A percentile compares a stretch with the other conserved stretches of the same genome.
Evolutionary conservation across 2,113 vertebrate genomes (phyloP).

Genomic region (Macroglossus sobrinus): DNA sequence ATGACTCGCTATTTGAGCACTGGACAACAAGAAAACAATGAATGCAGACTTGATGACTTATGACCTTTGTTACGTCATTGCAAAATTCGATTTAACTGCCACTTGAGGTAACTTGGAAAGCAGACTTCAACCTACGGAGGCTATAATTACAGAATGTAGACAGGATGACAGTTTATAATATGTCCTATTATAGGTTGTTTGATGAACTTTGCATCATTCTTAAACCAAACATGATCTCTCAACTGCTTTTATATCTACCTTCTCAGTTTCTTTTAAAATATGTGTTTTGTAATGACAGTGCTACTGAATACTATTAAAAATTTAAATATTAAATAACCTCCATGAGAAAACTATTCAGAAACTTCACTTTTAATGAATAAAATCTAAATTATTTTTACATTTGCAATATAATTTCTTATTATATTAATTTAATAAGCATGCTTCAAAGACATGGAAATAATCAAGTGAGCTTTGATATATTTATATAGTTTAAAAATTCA

Average conservation of each 20-base stretch:
- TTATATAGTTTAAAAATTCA: background rate
- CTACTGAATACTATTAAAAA: background rate
- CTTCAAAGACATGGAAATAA: background rate
- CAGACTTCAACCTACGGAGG: background rate
- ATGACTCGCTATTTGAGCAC: background rate
- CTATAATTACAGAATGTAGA: background rate
- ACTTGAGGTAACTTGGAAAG: background rate
- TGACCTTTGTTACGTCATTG: background rate
- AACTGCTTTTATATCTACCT: conserved; percentile 65
- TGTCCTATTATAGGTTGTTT: background rate
- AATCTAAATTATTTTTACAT: background rate
- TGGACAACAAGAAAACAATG: background rate
- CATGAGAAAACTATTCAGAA: background rate
- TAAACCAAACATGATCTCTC: conserved; percentile 48
- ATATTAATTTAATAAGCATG: background rate
- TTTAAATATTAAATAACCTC: background rate
- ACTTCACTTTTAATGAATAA: background rate
- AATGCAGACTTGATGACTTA: background rate
- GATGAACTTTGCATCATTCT: conserved; percentile 65
- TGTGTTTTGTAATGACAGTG: background rate
- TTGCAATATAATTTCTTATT: background rate
- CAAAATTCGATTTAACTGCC: background rate
- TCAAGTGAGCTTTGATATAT: background rate
- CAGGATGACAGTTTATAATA: background rate
- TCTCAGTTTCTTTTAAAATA: conserved; percentile 59